Conservation (phyloP, 2,888 invertebrate species). For the Macrophya annulata region DNA sequence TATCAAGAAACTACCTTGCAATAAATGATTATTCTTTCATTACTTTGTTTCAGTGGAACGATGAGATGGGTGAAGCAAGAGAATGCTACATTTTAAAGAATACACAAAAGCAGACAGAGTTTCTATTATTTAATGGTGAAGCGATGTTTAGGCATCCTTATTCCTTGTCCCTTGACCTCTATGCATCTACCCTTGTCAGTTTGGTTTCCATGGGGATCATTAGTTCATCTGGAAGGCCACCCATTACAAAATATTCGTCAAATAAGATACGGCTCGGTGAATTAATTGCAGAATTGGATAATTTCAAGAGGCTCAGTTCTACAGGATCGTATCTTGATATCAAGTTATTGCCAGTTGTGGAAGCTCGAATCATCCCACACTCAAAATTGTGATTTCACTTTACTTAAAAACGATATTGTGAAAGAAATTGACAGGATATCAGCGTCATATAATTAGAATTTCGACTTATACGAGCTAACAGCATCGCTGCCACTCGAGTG, state of each 20-base stretch:
- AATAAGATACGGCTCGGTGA: slow-evolving; percentile 66
- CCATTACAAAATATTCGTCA: slow-evolving; percentile 63
- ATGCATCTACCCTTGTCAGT: slow-evolving; percentile 70
- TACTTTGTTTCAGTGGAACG: slow-evolving; percentile 69
- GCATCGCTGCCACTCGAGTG: not conserved
- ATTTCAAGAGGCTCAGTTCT: slow-evolving; percentile 67
- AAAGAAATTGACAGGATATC: not conserved
- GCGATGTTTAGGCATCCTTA: slow-evolving; percentile 84
- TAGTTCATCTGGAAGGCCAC: slow-evolving; percentile 60
- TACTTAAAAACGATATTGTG: not conserved
- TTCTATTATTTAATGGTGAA: slow-evolving; percentile 75
- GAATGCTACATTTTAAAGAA: slow-evolving; percentile 82
- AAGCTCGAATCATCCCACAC: slow-evolving; percentile 65
- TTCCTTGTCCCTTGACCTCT: slow-evolving; percentile 87
- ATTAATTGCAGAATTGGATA: slow-evolving; percentile 67
- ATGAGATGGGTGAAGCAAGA: slow-evolving; percentile 63
- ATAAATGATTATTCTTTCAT: slow-evolving; percentile 70
- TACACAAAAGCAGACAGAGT: slow-evolving; percentile 84
- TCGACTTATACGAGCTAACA: not conserved
- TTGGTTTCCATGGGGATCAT: slow-evolving; percentile 69
- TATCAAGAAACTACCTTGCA: not conserved
- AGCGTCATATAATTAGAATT: not conserved
- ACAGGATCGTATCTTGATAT: slow-evolving; percentile 69
- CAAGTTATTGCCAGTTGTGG: slow-evolving; percentile 64
- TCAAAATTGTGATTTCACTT: slow-evolving; percentile 71